Evolutionary conservation across 53 echinoderm and acorn worm genomes (phyloP), one percentile per base, ranked within the genome.

Genomic region (Zoroaster sp.): DNA sequence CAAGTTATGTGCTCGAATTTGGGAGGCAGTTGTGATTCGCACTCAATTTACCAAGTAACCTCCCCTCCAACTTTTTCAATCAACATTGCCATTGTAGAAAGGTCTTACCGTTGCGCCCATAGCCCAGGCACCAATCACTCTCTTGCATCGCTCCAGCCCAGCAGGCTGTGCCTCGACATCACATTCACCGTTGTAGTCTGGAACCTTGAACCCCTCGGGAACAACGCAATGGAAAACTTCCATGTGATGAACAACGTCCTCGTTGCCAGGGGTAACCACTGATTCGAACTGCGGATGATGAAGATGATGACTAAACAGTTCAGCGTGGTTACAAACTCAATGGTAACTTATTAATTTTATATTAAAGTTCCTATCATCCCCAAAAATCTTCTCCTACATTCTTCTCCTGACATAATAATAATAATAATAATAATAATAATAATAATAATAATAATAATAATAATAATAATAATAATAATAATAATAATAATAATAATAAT

Each of bases 41-140:
- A n/a, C n/a, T n/a, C n/a, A n/a, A n/a, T n/a, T 47, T 47, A 8
- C 49, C 8, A 8, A 47, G 49, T 10, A 47, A 47, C 8, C 49
- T 14, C 8, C 49, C 49, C 14, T 47, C 9, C 8, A 14, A 47
- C 14, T 10, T 47, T 47, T 47, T 47, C 14, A 47, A 47, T 8
- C 8, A 8, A 47, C 9, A 10, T 14, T 47, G 8, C 8, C 14
- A 8, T 10, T 1, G 25, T 31, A 23, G 9, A 66, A 23, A 28
- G 21, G 8, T 28, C 10, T 31, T 28, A 97, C 97, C 97, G 78
- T 87, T 36, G 97, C 97, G 9, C 97, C 97, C 95, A 95, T 97
- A 28, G 97, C 97, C 97, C 97, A 97, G 23, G 97, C 97, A 25
- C 95, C 97, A n/a, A 97, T 92, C 41, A 97, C 97, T n/a, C 95